Evolutionary conservation across 2,888 invertebrate species (phyloP), one percentile per base, ranked within the genome.

Genomic region (Lycaena phlaeas): DNA sequence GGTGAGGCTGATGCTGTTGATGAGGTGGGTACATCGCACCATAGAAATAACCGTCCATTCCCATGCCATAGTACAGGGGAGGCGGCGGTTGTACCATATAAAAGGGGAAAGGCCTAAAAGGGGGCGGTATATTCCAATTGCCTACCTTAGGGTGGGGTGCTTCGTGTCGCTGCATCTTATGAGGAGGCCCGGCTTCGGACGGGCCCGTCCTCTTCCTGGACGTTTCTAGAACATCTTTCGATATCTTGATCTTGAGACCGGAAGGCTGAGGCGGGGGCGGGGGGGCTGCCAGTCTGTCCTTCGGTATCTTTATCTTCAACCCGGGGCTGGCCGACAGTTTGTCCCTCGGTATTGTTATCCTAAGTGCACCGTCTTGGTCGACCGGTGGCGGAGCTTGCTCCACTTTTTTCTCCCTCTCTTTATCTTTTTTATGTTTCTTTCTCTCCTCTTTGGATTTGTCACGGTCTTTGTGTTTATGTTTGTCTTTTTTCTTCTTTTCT

Each of bases 251-350:
- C 69, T 92, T 93, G 28, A 93, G 69, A 1, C 88, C 87, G 2
- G 85, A 73, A 0, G 71, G 54, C 22, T 74, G 71, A 2, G 75
- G 75, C 14, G 69, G 76, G 0, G 70, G 86, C 49, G 69, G 81
- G 38, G 81, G 88, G 36, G 84, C 85, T 52, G 90, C 89, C 28
- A 93, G 68, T 38, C 90, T 81, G 49, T 93, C 92, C 61, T 92
- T 93, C 0, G 92, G 90, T 38, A 94, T 94, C 68, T 93, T 94
- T 36, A 94, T 92, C 68, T 94, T 94, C 34, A 94, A 63, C 1
- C 90, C 90, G 1, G 85, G 78, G 38, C 73, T 74, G 0, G 79
- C 53, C 0, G 75, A 68, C 1, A 81, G 41, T 43, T 79, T 82
- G 1, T 85, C 85, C 9, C 78, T 50, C 0, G 84, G 84, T 42